Evolutionary conservation across 2,888 invertebrate species (phyloP), one percentile per base, ranked within the genome.

Genomic region (Hypomecis atomaria): DNA sequence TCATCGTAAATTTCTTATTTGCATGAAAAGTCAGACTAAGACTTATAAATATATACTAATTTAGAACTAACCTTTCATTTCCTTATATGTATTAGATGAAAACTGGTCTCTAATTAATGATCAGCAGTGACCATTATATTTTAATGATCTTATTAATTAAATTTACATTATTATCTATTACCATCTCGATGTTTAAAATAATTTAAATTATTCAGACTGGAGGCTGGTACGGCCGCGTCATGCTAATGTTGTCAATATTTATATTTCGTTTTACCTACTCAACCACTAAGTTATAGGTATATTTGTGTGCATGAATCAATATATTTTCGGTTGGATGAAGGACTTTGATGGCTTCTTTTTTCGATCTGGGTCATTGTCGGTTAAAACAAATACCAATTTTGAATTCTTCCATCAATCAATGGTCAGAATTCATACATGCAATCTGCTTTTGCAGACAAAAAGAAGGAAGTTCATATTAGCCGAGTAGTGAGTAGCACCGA

Each of bases 101-200:
- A 55, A 33, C 40, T 34, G 11, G 43, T 56, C 11, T 40, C 9
- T 43, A 55, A 49, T 43, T 37, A 48, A 42, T n/a, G 37, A 40
- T 38, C 40, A 38, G 38, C 54, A 54, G 42, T 60, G 42, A 54
- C 36, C 53, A 63, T 57, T 56, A 55, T 49, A 49, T 43, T 62
- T 40, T 62, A 54, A 48, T 33, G 37, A 58, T 53, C 53, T 44
- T 40, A 37, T 50, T 50, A 59, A 33, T 55, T 37, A 60, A 68
- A 67, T 71, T 55, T 59, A 38, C 47, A 53, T 52, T 45, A 56
- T 48, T 52, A 60, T 52, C 40, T 48, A 45, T 59, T 45, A 47
- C 13, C 38, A 62, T 56, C 56, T 56, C 38, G 49, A 23, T 23
- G 23, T 23, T 23, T 23, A 23, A 23, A 23, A 23, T 23, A 23